Percentiles rank a stretch among this genome's conserved stretches.
phyloP scores from a whole-genome alignment of 2,797 vertebrate species.

The Orientallactaga sibirica region DNA sequence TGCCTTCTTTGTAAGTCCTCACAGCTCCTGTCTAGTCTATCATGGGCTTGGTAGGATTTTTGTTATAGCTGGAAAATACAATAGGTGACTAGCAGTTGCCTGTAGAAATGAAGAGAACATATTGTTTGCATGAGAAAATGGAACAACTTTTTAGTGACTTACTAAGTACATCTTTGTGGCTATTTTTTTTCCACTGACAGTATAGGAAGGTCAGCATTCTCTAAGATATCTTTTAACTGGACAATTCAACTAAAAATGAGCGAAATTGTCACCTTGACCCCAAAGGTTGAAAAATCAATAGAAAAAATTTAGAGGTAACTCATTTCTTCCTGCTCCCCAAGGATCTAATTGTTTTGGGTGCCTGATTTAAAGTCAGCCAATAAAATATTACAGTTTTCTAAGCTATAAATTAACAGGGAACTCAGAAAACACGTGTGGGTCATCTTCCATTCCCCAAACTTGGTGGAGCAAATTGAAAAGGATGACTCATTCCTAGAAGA shows the following conservation, averaged over 20 bases:
- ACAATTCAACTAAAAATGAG: slow-evolving; percentile 50
- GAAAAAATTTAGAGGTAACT: slow-evolving; percentile 58
- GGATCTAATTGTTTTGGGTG: slow-evolving; percentile 65
- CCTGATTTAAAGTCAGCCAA: slow-evolving; percentile 45
- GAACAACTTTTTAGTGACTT: slow-evolving; percentile 14
- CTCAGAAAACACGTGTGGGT: slow-evolving; percentile 63
- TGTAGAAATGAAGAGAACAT: slow-evolving; percentile 55
- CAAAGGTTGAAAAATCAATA: slow-evolving; percentile 44
- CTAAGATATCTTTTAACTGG: background rate
- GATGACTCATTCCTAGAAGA: slow-evolving; percentile 71
- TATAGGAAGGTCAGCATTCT: background rate
- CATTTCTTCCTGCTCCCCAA: background rate
- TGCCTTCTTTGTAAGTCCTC: slow-evolving; percentile 39
- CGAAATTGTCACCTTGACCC: slow-evolving; percentile 26
- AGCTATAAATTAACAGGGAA: slow-evolving; percentile 65
- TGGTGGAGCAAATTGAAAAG: slow-evolving; percentile 71
- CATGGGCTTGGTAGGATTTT: slow-evolving; percentile 70
- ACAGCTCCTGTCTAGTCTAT: slow-evolving; percentile 39
- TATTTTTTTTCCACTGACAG: slow-evolving; percentile 1
- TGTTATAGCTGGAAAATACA: slow-evolving; percentile 58
- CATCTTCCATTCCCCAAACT: slow-evolving; percentile 80
- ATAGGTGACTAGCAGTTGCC: slow-evolving; percentile 32
- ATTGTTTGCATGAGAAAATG: slow-evolving; percentile 27
- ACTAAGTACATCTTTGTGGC: background rate
- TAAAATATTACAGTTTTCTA: slow-evolving; percentile 62